A percentile compares a stretch with the other conserved stretches of the same genome.
These are phyloP conservation scores for Drosophila equinoxialis DNA, from an alignment of 1,140 invertebrate species.

Conservation along the genomic window DNA sequence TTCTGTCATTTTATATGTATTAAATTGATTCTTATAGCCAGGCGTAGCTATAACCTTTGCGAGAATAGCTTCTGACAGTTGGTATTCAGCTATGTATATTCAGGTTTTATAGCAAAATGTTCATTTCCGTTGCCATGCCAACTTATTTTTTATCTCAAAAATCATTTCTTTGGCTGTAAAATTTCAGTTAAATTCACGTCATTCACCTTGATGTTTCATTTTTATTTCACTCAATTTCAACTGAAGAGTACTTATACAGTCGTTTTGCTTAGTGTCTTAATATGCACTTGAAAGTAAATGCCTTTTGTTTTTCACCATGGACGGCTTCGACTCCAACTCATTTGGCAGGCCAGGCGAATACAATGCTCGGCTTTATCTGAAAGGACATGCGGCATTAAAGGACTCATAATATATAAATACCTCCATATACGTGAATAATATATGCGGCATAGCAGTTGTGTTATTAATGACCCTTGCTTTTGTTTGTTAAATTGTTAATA, in stretches of 20 bases:
- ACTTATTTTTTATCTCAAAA: background rate
- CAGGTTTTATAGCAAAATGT: background rate
- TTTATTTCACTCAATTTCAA: conserved; percentile 10
- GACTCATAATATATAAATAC: conserved; percentile 21
- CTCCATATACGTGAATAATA: conserved; percentile 34
- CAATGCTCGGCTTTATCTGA: conserved; percentile 5
- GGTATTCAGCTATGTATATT: no score
- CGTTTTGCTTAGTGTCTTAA: conserved; percentile 7
- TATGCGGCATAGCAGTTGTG: conserved; percentile 22
- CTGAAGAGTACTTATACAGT: background rate
- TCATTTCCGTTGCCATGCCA: background rate
- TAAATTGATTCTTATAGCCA: no score
- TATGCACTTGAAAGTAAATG: conserved; percentile 13
- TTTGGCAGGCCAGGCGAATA: background rate
- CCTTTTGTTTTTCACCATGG: conserved; percentile 10
- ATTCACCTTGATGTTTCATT: background rate
- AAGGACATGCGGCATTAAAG: conserved; percentile 57
- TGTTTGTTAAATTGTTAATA: conserved; percentile 54
- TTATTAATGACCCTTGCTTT: conserved; percentile 55
- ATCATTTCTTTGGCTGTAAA: background rate
- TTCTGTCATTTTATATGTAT: no score
- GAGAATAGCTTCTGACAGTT: no score
- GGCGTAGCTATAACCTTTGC: no score
- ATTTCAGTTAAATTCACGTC: background rate
- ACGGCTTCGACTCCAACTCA: background rate